Evolutionary conservation across 2,888 invertebrate species (phyloP), one percentile per base, ranked within the genome.

Genomic region (Parnassius glacialis): DNA sequence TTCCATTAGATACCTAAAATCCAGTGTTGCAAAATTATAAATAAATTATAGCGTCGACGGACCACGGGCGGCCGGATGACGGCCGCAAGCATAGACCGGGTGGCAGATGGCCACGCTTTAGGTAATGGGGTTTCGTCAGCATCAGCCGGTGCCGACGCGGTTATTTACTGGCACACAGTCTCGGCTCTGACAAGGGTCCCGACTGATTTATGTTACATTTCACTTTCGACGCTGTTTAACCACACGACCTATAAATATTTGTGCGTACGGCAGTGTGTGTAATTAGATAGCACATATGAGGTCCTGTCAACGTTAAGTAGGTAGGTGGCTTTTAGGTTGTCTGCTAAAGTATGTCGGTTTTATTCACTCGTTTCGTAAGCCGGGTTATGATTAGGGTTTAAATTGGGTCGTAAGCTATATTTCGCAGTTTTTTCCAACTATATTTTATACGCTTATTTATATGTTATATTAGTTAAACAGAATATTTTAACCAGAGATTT

Each of bases 131-230:
- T 74, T 72, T 77, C 75, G 79, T 78, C 80, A 75, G 74, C 74
- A 67, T 71, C 84, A 81, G 71, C 73, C 76, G 77, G 77, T 76
- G 71, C 67, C 70, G 64, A 70, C 74, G 74, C 70, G 76, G 80
- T 83, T 85, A 87, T 85, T 85, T 85, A 85, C 80, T 74, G 74
- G 76, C 74, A 60, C 66, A 34, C 62, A 59, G 68, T 68, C 64
- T 65, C 68, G 70, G 69, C 68, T 61, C 72, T 83, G 87, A 89
- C 88, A 81, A 79, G 88, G 88, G 88, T 87, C 76, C 67, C 75
- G 75, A 76, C 81, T 87, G 88, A 90, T 89, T 90, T 88, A 90
- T 89, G 84, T 80, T 70, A 80, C 79, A 73, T 83, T 85, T 84
- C 78, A 87, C 81, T 87, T 83, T 81, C 78, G 71, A 78, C 78